phyloP scores from a whole-genome alignment of 1,140 invertebrate species.

The Popillia japonica region DNA sequence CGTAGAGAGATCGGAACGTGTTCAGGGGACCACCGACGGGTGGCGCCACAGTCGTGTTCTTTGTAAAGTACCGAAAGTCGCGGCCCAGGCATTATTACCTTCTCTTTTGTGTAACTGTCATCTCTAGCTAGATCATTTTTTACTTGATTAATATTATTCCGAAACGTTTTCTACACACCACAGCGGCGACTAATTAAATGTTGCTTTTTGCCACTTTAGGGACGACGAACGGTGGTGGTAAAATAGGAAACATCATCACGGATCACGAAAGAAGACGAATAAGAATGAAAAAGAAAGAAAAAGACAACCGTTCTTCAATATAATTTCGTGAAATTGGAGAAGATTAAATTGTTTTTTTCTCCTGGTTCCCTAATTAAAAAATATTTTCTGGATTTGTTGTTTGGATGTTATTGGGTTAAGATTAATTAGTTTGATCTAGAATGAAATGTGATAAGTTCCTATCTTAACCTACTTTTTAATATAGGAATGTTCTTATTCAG shows the following conservation, averaged over 20 bases:
- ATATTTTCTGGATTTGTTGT: too few relatives aligned
- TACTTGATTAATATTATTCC: constrained; percentile 38
- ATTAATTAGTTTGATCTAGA: too few relatives aligned
- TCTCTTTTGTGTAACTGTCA: constrained; percentile 37
- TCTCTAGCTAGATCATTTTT: constrained; percentile 18
- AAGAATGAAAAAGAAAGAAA: too few relatives aligned
- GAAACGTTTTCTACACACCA: constrained; percentile 22
- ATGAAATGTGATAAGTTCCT: too few relatives aligned
- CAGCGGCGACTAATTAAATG: constrained; percentile 37
- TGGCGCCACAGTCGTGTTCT: constrained; percentile 13
- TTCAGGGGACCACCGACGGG: constrained; percentile 17
- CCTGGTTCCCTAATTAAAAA: too few relatives aligned
- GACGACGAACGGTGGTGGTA: neutral
- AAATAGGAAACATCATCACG: neutral
- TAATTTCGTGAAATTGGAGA: too few relatives aligned
- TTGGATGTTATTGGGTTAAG: too few relatives aligned
- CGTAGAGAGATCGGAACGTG: neutral
- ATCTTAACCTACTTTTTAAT: too few relatives aligned
- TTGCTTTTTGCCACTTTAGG: neutral
- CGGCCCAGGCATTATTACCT: constrained; percentile 32
- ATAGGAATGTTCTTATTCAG: too few relatives aligned
- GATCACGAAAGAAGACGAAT: too few relatives aligned
- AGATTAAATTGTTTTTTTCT: too few relatives aligned
- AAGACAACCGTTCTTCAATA: too few relatives aligned
- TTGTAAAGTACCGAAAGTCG: constrained; percentile 1